Base-by-base conservation (phyloP, 1,140 invertebrate genomes). In the Chymomyza costata region DNA sequence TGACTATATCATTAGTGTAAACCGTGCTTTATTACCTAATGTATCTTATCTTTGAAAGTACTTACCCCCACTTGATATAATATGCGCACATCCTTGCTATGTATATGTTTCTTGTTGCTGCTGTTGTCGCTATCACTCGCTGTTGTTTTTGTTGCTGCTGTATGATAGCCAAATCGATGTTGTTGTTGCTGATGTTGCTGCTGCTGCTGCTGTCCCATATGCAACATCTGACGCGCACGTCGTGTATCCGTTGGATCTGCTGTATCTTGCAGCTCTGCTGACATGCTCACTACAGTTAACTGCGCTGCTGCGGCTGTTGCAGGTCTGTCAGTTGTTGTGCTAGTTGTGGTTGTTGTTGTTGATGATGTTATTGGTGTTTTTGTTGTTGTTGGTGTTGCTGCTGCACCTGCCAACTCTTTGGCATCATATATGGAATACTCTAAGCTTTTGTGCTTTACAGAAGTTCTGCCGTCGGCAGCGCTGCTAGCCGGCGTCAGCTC, bases 51-150 rank as follows among this genome's bases (percentile, higher is more conserved):
- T 43, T 38, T 44, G 40, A 35, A 16, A n/a, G 19, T 40, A 80
- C 82, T 84, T 65, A 84, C 82, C 80, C 82, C 82, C 44, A 84
- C 74, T 84, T 84, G 82, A 53, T 84, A 84, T 50, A 84, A 65
- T 47, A 84, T 81, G 35, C 82, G 66, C 30, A 82, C 43, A 64
- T 84, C 63, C 63, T 82, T 78, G 11, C 38, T 30, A 53, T 62
- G 57, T 30, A 58, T 56, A 38, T 61, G 66, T 43, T 43, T 7
- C 17, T 11, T 48, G n/a, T 21, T 38, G 8, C 25, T 28, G 5
- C 5, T 6, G 5, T 5, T 28, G 5, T 28, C 25, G 10, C 25
- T 28, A 6, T 28, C 25, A 28, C 10, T 5, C 25, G 10, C 5
- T n/a, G n/a, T n/a, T n/a, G n/a, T n/a, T n/a, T n/a, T n/a, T 67